Percentiles rank a stretch among this genome's conserved stretches.
Evolutionary conservation across 2,888 invertebrate species (phyloP).

Genomic region (Drosophila atripex): DNA sequence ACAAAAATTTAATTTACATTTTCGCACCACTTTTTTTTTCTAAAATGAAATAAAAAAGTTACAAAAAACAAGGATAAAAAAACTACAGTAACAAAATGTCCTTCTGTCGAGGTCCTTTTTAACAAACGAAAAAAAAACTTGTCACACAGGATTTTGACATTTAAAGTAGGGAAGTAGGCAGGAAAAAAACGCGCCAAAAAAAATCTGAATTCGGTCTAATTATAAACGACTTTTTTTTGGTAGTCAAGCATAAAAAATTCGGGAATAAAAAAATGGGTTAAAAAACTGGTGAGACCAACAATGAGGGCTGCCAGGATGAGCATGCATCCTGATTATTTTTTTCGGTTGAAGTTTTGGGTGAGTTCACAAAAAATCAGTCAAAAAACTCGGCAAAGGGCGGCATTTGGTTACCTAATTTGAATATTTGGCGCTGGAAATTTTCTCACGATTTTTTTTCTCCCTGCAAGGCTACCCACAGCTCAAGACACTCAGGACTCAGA

Average conservation of each 20-base stretch:
- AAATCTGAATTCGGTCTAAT: constrained; percentile 56
- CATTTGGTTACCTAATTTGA: constrained; percentile 66
- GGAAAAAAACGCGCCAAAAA: constrained; percentile 55
- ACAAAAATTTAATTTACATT: constrained; percentile 68
- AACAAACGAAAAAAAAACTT: constrained; percentile 65
- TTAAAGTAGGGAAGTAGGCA: constrained; percentile 24
- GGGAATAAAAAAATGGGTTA: constrained; percentile 57
- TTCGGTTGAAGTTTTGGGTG: constrained; percentile 1
- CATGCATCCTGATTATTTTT: constrained; percentile 56
- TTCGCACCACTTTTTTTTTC: constrained; percentile 40
- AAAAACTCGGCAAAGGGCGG: constrained; percentile 71
- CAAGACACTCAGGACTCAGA: constrained; percentile 28
- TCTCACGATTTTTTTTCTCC: constrained; percentile 72
- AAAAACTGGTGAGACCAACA: constrained; percentile 54
- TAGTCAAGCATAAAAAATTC: constrained; percentile 71
- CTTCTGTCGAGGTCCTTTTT: constrained; percentile 39
- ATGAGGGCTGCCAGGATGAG: constrained; percentile 68
- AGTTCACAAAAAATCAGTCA: constrained; percentile 52
- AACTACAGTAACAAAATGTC: constrained; percentile 57
- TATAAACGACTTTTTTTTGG: constrained; percentile 73
- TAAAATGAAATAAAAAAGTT: constrained; percentile 37
- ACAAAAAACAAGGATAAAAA: constrained; percentile 56
- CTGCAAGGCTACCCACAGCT: constrained; percentile 65
- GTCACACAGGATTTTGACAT: constrained; percentile 64
- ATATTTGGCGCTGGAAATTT: constrained; percentile 73